A percentile compares a stretch with the other conserved stretches of the same genome.
Evolutionary conservation across 1,140 invertebrate species (phyloP).

Genomic region (Drosophila navojoa): DNA sequence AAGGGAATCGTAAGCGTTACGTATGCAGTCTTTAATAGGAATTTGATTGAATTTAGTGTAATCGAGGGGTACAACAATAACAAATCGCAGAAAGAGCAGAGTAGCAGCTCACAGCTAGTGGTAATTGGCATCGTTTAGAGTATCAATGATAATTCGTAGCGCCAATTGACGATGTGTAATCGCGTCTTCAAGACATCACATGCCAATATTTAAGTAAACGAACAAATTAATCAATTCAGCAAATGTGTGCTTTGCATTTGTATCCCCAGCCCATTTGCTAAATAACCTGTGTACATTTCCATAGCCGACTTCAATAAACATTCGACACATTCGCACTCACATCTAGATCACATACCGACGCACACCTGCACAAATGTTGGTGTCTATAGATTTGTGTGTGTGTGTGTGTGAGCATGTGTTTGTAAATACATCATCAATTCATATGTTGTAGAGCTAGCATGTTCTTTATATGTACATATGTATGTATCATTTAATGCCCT

Average conservation of each 20-base stretch:
- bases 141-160: conserved; percentile 58
- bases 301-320: conserved; percentile 39
- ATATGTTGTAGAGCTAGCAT: neutral
- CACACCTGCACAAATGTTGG: neutral
- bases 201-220: conserved; percentile 58
- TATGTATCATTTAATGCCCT: conserved; percentile 26
- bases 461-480: conserved; percentile 18
- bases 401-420: neutral
- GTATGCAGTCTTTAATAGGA: too few species aligned
- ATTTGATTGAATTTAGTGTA: too few species aligned
- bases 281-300: conserved; percentile 38
- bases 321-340: conserved; percentile 20
- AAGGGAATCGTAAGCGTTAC: neutral
- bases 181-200: conserved; percentile 28
- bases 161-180: conserved; percentile 52
- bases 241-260: conserved; percentile 54
- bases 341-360: neutral
- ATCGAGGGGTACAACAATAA: neutral
- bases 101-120: neutral
- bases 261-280: conserved; percentile 44
- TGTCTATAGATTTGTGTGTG: neutral
- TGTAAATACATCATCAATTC: neutral
- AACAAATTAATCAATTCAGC: conserved; percentile 57
- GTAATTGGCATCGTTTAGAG: conserved; percentile 69
- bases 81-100: too few species aligned